Evolutionary conservation across 2,888 invertebrate genomes (phyloP), one percentile per base, ranked within the genome.

Genomic region (Drosophila cognata): DNA sequence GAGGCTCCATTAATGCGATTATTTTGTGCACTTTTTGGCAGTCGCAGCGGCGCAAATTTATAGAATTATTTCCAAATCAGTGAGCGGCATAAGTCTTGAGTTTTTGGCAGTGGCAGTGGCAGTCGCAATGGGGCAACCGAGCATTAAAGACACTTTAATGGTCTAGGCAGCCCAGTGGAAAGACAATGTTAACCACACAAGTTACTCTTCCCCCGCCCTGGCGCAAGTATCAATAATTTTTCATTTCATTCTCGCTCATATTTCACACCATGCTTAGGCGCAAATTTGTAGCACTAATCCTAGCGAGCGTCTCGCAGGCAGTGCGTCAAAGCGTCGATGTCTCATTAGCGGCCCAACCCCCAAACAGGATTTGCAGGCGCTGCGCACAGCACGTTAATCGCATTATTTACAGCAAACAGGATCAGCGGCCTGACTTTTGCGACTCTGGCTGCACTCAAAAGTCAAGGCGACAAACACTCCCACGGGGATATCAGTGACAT

Each of bases 401-500:
- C 90, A 93, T 93, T 93, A 93, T 93, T 93, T 93, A 93, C 93
- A 93, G 92, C 92, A 93, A 91, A 85, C 84, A 86, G 93, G 93
- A 93, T 93, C 93, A 85, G 81, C 69, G 85, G 78, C 84, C 92
- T 93, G 92, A 93, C 92, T 92, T 91, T 85, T 75, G 77, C 69
- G 75, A 31, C 21, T 31, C n/a, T 33, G 13, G 16, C 43, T 43
- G 41, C 71, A 65, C 73, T 76, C 77, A 69, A 71, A 85, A 85
- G 85, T 84, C 88, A 86, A 88, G 87, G 79, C 87, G 81, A 79
- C 65, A 84, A 84, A 91, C 92, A 92, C 92, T 93, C 93, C 93
- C 93, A 93, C 93, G 93, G 92, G 93, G 93, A 93, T 93, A 93
- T 92, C 92, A 86, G 82, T 93, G 93, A 93, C 93, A 93, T 93